Conservation (phyloP, 2,888 invertebrate species). For the Eueremaeus valkanovi region DNA sequence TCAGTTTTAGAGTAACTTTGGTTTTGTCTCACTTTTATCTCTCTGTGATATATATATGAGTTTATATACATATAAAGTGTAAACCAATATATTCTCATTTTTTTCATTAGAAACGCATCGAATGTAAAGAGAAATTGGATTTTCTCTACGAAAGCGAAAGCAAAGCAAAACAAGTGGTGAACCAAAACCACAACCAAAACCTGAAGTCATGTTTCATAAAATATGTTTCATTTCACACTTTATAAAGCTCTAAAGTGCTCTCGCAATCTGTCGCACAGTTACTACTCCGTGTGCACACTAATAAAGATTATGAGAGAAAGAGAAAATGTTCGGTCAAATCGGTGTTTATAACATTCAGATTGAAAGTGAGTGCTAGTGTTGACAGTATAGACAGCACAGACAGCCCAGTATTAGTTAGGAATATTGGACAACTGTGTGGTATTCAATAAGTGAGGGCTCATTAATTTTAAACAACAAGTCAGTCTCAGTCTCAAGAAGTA, state of each 20-base stretch:
- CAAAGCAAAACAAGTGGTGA: background rate
- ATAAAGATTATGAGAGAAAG: background rate
- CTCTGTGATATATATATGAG: background rate
- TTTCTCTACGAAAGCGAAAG: background rate
- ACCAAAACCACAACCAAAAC: background rate
- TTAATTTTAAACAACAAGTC: constrained; percentile 18
- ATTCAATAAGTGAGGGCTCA: constrained; percentile 4
- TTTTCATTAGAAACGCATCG: background rate
- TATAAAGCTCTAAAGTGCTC: constrained; percentile 21
- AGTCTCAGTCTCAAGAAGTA: background rate
- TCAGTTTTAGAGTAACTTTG: too few relatives aligned
- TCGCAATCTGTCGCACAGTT: constrained; percentile 8
- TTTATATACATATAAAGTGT: constrained; percentile 9
- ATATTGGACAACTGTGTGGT: background rate
- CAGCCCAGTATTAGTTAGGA: too few relatives aligned
- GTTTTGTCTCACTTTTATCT: too few relatives aligned
- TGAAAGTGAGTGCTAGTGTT: too few relatives aligned
- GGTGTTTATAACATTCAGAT: constrained; percentile 9
- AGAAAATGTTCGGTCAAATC: background rate
- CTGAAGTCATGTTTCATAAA: background rate
- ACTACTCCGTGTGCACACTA: background rate
- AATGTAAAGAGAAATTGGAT: background rate
- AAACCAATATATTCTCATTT: background rate
- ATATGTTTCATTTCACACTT: constrained; percentile 18
- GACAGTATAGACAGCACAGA: background rate